Evolutionary conservation across 2,888 invertebrate genomes (phyloP), one percentile per base, ranked within the genome.

Genomic region (Pristionchus arcanus): DNA sequence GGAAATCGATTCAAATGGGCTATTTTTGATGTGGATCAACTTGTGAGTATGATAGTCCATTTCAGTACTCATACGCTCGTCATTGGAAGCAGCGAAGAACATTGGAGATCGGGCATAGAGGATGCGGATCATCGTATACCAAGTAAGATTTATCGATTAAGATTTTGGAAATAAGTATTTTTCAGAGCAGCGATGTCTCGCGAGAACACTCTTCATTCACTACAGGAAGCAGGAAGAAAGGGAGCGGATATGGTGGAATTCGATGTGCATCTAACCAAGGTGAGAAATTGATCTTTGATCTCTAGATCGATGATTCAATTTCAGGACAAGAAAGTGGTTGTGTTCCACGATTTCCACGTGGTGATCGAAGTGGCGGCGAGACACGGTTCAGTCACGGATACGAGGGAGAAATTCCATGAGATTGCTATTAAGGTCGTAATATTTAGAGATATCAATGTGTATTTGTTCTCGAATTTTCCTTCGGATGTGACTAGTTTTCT

Each of bases 201-300:
- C 92, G 99, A 99, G 96, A 99, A 99, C 95, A 98, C 98, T 21
- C 97, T 99, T 94, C 98, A 98, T 87, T 98, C 98, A 71, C 96
- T 99, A 94, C 97, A 97, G 95, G 97, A 97, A 93, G 98, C 99
- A 87, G 97, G 97, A 86, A 97, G 97, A 90, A 97, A 97, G 95
- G 99, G 99, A 91, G 98, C 99, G 91, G 98, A 99, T 95, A 97
- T 98, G 96, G 97, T 99, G 85, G 99, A 99, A 96, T 98, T 99
- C 96, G 99, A 99, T 96, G 98, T 99, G 42, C 98, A 99, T 95
- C 96, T 99, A 90, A 98, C 98, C 94, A 98, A 98, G 96, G 92
- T 92, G 31, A 37, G 55, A 2, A 21, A 25, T 21, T 4, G 31
- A 42, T 34, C 55, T 0, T 55, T 21, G 53, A 84, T 49, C 19